Evolutionary conservation across 2,888 invertebrate genomes (phyloP), one percentile per base, ranked within the genome.

Genomic region (Pristionchus fissidentatus): DNA sequence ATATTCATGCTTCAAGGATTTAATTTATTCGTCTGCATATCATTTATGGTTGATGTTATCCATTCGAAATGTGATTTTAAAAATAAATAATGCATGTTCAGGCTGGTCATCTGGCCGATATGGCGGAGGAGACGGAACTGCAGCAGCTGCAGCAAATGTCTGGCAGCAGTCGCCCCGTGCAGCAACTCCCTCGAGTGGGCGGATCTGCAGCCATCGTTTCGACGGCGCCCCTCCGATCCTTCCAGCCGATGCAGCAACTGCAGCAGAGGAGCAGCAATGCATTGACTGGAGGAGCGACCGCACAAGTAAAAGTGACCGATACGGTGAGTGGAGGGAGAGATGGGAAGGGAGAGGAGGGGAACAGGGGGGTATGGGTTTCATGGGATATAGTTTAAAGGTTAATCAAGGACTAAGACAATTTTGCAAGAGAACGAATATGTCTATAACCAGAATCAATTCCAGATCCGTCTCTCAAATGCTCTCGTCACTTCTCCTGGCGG

Each of bases 401-500:
- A n/a, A 52, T 52, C 19, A 19, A 52, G 52, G 19, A 52, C 3
- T 10, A n/a, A 3, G 7, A 52, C 22, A 52, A 8, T 8, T 52
- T 5, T 4, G 52, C 22, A 52, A 52, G 52, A 52, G 15, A n/a
- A 19, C n/a, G 52, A 52, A n/a, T n/a, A n/a, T n/a, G n/a, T n/a
- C n/a, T n/a, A n/a, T n/a, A 22, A 4, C 1, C 35, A 66, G 10
- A 3, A 66, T 15, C 38, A 5, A 22, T 8, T 70, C 15, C 70
- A 70, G 70, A 70, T 70, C 70, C 70, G 70, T 8, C 41, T 41
- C 1, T 19, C 43, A 0, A n/a, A n/a, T 10, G 22, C 70, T 32
- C n/a, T 26, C n/a, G 70, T 70, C 1, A 70, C 70, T 35, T 70
- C 70, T 4, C 70, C 70, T 7, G 70, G 70, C n/a, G 70, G 70